phyloP scores from a whole-genome alignment of 2,888 invertebrate species.

The Germaria angustata region DNA sequence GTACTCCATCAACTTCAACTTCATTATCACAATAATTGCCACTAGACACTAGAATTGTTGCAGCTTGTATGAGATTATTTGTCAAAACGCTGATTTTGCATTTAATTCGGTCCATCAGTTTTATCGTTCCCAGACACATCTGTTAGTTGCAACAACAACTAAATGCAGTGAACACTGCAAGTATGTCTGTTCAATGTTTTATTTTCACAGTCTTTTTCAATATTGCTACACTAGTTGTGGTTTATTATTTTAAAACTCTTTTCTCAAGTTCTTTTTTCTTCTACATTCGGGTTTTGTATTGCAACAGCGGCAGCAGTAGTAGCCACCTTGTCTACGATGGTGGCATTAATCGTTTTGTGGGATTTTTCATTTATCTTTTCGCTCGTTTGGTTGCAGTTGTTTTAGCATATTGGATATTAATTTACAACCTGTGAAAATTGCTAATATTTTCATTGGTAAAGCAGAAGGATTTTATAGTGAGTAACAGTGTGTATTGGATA shows the following conservation, averaged over 20 bases:
- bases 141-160: conserved; percentile 26
- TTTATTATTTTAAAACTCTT: not conserved
- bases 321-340: conserved; percentile 62
- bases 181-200: conserved; percentile 18
- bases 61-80: not conserved
- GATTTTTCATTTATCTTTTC: conserved; percentile 38
- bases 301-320: conserved; percentile 40
- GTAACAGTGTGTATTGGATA: no score
- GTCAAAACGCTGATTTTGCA: conserved; percentile 62
- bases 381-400: conserved; percentile 34
- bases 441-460: conserved; percentile 13
- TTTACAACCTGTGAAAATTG: conserved; percentile 68
- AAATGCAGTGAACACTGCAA: conserved; percentile 11
- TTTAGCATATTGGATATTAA: conserved; percentile 56
- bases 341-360: conserved; percentile 49
- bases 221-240: conserved; percentile 38
- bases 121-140: conserved; percentile 63
- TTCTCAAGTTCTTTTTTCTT: not conserved
- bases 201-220: conserved; percentile 34
- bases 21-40: conserved; percentile 30
- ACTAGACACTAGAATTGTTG: not conserved
- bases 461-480: not conserved
- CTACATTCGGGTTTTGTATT: conserved; percentile 25
- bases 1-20: conserved; percentile 54
- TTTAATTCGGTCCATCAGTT: conserved; percentile 24